phyloP scores from a whole-genome alignment of 2,113 vertebrate genomes.

The Eptatretus burgeri region DNA sequence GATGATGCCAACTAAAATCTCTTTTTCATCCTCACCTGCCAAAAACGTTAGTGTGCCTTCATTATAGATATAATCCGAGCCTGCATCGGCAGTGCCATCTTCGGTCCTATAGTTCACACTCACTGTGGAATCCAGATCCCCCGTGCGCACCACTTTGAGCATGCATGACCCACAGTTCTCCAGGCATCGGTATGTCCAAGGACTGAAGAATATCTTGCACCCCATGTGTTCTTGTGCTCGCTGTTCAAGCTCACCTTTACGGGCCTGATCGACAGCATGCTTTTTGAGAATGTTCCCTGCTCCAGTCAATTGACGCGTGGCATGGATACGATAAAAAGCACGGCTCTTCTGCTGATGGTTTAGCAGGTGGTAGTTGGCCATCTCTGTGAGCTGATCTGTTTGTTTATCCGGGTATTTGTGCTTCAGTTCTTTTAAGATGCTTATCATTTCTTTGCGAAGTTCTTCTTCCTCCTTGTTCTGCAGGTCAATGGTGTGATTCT shows the following conservation, averaged over 20 bases:
- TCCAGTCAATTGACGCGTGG: conserved; percentile 56
- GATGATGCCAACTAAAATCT: conserved; percentile 53
- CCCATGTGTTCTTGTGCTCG: conserved; percentile 20
- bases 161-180: conserved; percentile 62
- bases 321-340: conserved; percentile 77
- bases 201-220: conserved; percentile 45
- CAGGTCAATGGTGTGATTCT: conserved; percentile 14
- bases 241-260: conserved; percentile 14
- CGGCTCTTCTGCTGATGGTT: conserved; percentile 88
- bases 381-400: conserved; percentile 57
- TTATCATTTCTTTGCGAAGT: conserved; percentile 66
- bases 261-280: conserved; percentile 40
- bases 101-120: conserved; percentile 83
- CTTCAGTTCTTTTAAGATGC: conserved; percentile 71
- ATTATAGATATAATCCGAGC: conserved; percentile 59
- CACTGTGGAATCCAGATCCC: conserved; percentile 49
- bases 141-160: conserved; percentile 28
- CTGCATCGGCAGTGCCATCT: conserved; percentile 68
- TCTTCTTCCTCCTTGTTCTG: conserved; percentile 36
- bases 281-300: conserved; percentile 64
- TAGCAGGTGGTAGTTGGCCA: conserved; percentile 67
- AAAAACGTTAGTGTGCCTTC: conserved; percentile 23
- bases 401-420: conserved; percentile 79
- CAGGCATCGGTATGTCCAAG: conserved; percentile 53
- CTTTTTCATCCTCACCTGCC: conserved; percentile 26